A percentile compares a stretch with the other conserved stretches of the same genome.
Evolutionary conservation across 2,888 invertebrate genomes (phyloP).

Genomic region (Thumatha senex): DNA sequence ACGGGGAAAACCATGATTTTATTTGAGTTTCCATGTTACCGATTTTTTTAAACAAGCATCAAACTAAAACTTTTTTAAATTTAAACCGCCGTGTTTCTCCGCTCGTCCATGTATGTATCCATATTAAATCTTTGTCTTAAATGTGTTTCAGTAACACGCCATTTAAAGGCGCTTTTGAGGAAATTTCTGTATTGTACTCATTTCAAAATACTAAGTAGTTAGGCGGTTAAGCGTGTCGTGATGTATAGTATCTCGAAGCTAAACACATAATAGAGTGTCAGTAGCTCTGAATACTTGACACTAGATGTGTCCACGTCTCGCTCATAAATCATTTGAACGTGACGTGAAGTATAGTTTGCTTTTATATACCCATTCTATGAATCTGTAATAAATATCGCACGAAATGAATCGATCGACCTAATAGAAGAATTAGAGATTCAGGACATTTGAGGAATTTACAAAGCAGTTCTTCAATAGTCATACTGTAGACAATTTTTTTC

Average conservation of each 20-base stretch:
- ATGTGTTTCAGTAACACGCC: not conserved
- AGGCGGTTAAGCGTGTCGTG: conserved; percentile 2
- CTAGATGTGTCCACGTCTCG: conserved; percentile 8
- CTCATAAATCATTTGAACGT: conserved; percentile 10
- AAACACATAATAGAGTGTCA: conserved; percentile 6
- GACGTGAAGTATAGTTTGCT: conserved; percentile 6
- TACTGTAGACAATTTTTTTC: too few relatives aligned
- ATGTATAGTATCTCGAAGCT: conserved; percentile 7
- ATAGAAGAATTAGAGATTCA: not conserved
- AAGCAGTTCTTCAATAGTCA: too few relatives aligned
- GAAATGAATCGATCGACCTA: not conserved
- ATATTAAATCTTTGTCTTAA: too few relatives aligned
- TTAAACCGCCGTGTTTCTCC: too few relatives aligned
- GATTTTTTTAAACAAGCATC: too few relatives aligned
- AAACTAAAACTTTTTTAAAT: too few relatives aligned
- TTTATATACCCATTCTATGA: conserved; percentile 2
- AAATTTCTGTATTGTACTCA: not conserved
- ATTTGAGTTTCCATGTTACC: too few relatives aligned
- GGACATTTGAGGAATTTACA: not conserved
- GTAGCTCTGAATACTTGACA: conserved; percentile 8
- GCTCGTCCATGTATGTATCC: too few relatives aligned
- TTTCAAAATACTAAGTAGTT: not conserved
- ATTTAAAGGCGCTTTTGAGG: not conserved
- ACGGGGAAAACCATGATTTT: too few relatives aligned
- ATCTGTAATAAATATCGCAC: conserved; percentile 1